Percentiles rank a stretch among this genome's conserved stretches.
Evolutionary conservation across 2,888 invertebrate species (phyloP).

Genomic region (Rotaria socialis): DNA sequence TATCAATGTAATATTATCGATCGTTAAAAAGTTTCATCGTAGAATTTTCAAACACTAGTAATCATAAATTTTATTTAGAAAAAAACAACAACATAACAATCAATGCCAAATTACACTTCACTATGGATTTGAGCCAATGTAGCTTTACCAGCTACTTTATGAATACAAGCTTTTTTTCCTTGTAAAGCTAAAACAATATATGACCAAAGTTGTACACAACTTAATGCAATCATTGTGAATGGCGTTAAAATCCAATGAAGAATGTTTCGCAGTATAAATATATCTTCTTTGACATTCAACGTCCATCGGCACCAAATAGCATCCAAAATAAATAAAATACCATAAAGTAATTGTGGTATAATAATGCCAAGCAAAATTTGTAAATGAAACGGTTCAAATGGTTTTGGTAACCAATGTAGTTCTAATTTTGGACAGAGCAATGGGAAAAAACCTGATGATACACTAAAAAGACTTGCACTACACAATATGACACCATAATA

Average conservation of each 20-base stretch:
- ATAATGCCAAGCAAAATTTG: background rate
- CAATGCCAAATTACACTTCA: background rate
- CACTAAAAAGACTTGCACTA: background rate
- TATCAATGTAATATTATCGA: too few relatives aligned
- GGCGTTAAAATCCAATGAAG: background rate
- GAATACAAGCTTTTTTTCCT: slow-evolving; percentile 21
- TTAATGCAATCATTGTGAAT: background rate
- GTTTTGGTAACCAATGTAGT: background rate
- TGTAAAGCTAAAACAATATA: background rate
- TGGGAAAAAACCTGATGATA: background rate
- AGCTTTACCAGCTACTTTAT: background rate
- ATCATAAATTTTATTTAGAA: too few relatives aligned
- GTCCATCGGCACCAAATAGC: background rate
- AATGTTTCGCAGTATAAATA: background rate
- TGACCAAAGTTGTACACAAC: background rate
- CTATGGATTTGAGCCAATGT: background rate
- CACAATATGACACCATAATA: background rate
- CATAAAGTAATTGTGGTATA: background rate
- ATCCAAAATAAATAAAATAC: background rate
- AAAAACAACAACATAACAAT: too few relatives aligned
- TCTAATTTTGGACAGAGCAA: background rate
- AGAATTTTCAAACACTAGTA: too few relatives aligned
- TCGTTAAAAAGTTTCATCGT: too few relatives aligned
- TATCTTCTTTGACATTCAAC: background rate
- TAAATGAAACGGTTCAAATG: background rate